Evolutionary conservation across 2,888 invertebrate genomes (phyloP).

Genomic region (Toxonevra muliebris): DNA sequence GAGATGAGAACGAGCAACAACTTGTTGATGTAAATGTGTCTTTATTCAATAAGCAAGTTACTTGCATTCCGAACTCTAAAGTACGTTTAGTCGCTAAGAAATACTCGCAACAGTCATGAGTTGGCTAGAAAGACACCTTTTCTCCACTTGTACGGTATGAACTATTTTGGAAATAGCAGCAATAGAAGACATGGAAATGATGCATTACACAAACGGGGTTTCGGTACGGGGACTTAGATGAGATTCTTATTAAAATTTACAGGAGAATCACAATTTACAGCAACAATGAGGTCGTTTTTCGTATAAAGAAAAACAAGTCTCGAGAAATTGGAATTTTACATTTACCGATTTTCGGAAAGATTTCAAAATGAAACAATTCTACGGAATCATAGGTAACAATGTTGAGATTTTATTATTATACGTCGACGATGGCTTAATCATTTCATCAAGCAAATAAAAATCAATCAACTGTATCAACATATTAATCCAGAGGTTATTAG

Average conservation of each 20-base stretch:
- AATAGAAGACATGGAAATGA: conserved; percentile 32
- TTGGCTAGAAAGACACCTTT: conserved; percentile 44
- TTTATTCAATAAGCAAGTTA: background rate
- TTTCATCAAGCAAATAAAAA: conserved; percentile 31
- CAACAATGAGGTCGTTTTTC: conserved; percentile 39
- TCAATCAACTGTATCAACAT: background rate
- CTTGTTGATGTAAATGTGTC: background rate
- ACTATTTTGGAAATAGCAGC: conserved; percentile 41
- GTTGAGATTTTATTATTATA: conserved; percentile 43
- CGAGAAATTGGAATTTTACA: conserved; percentile 42
- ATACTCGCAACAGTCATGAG: conserved; percentile 40
- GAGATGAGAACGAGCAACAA: conserved; percentile 1
- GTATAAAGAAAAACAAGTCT: conserved; percentile 46
- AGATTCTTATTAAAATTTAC: conserved; percentile 38
- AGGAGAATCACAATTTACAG: conserved; percentile 32
- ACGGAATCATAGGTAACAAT: conserved; percentile 25
- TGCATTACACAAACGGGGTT: conserved; percentile 41
- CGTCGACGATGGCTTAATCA: conserved; percentile 48
- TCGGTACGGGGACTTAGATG: conserved; percentile 37
- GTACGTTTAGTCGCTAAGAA: conserved; percentile 39
- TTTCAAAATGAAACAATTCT: conserved; percentile 43
- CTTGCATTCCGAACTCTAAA: conserved; percentile 19
- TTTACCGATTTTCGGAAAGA: conserved; percentile 38
- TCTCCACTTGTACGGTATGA: conserved; percentile 48
- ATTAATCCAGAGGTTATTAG: background rate